These are phyloP conservation scores for Eupithecia inturbata DNA, from an alignment of 2,888 invertebrate genomes.

Conservation along the genomic window DNA sequence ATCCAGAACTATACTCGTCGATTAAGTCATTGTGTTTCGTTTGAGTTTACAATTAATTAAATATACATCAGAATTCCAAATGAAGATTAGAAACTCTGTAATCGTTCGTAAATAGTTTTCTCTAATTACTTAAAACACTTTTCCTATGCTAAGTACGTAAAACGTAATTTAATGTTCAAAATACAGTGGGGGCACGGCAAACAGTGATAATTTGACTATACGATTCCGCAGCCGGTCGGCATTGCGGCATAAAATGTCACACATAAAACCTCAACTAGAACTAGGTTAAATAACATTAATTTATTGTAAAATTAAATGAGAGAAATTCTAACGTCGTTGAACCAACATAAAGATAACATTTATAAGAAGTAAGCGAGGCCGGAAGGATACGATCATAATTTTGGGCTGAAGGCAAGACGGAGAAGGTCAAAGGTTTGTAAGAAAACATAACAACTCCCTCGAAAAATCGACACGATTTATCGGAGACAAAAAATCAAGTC, in stretches of 20 bases:
- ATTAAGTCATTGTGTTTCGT: conserved; percentile 1
- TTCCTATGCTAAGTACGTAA: conserved; percentile 18
- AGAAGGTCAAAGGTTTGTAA: neutral
- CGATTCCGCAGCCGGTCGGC: conserved; percentile 36
- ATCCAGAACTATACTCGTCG: neutral
- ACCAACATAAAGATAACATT: neutral
- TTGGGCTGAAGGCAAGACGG: neutral
- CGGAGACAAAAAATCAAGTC: neutral
- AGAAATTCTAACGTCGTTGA: conserved; percentile 4
- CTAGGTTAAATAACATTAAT: neutral
- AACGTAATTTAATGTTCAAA: conserved; percentile 26
- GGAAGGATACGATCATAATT: neutral
- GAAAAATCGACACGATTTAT: neutral
- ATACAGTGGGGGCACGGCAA: conserved; percentile 36
- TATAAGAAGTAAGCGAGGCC: neutral
- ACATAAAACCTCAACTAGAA: conserved; percentile 29
- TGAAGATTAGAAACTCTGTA: conserved; percentile 2
- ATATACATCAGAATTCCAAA: conserved; percentile 8
- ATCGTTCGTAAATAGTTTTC: neutral
- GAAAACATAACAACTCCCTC: neutral
- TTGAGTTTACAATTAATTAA: neutral
- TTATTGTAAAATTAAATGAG: conserved; percentile 7
- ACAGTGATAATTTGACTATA: conserved; percentile 43
- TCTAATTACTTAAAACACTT: conserved; percentile 13
- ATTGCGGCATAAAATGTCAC: conserved; percentile 55